Evolutionary conservation across 35 echinoderm and acorn worm genomes (phyloP).

Genomic region (Anneissia japonica): DNA sequence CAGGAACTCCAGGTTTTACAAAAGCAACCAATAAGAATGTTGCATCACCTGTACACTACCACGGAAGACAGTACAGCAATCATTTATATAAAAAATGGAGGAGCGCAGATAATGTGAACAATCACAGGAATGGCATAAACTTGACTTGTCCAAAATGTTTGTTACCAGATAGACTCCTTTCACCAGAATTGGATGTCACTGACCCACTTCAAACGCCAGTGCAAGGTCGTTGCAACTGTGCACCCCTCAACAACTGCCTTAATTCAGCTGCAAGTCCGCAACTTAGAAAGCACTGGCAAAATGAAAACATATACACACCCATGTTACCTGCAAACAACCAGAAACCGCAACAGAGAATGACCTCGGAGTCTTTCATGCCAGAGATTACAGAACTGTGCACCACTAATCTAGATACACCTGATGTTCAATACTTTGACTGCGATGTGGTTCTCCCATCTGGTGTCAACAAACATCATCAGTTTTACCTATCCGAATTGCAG

Average conservation of each 20-base stretch:
- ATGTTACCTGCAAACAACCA: background rate
- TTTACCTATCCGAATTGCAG: background rate
- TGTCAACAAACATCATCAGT: background rate
- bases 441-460: background rate
- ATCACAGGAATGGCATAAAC: background rate
- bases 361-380: background rate
- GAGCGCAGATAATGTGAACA: background rate
- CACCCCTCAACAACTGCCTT: background rate
- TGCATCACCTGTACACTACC: background rate
- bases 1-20: background rate
- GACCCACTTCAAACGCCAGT: background rate
- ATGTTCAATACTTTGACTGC: background rate
- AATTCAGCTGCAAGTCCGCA: background rate
- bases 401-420: background rate
- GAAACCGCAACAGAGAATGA: background rate
- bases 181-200: background rate
- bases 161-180: background rate
- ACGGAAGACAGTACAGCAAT: background rate
- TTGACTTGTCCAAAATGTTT: background rate
- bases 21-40: background rate
- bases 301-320: background rate
- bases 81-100: background rate
- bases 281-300: background rate
- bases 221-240: background rate
- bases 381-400: background rate